Evolutionary conservation across 2,113 vertebrate species (phyloP).

Genomic region (Cyphomyrus discorhynchus): DNA sequence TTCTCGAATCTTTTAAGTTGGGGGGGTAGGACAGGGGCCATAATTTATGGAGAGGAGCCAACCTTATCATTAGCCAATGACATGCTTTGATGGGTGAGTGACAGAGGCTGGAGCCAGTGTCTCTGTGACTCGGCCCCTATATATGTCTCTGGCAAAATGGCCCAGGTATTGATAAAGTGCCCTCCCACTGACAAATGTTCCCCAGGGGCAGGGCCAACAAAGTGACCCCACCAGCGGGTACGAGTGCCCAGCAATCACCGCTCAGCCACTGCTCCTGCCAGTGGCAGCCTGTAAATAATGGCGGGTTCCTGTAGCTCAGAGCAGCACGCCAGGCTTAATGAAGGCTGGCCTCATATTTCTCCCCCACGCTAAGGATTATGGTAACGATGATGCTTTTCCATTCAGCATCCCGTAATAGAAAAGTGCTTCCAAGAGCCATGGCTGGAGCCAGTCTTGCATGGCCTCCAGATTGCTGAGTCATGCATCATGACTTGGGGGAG

Average conservation of each 20-base stretch:
- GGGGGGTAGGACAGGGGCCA: background rate
- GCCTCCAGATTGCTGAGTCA: background rate
- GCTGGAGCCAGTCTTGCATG: background rate
- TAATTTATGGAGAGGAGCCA: background rate
- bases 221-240: background rate
- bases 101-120: background rate
- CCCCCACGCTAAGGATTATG: slow-evolving; percentile 28
- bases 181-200: background rate
- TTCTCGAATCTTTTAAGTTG: background rate
- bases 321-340: slow-evolving; percentile 29
- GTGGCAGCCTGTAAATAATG: slow-evolving; percentile 25
- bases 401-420: slow-evolving; percentile 17
- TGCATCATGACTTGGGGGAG: background rate
- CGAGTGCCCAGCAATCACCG: background rate
- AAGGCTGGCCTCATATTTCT: slow-evolving; percentile 2
- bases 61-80: background rate
- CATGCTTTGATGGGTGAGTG: background rate
- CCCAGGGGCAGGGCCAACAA: no score
- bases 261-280: slow-evolving; percentile 25
- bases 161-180: background rate
- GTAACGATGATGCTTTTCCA: slow-evolving; percentile 19
- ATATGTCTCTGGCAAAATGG: background rate
- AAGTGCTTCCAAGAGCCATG: background rate
- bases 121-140: background rate
- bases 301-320: slow-evolving; percentile 23